Conservation (phyloP, 1,140 invertebrate genomes). For the Acromyrmex charruanus region DNA sequence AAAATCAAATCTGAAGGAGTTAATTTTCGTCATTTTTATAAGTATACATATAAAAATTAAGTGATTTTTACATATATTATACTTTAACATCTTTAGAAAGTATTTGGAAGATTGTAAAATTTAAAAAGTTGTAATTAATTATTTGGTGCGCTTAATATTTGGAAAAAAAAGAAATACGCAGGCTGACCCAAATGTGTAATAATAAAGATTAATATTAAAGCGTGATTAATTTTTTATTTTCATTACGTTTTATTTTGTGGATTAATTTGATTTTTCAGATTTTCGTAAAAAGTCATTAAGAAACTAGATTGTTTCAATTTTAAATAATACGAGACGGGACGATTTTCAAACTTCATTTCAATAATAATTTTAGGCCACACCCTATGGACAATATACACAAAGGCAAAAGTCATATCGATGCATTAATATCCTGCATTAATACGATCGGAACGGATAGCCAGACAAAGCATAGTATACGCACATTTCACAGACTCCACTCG, state of each 20-base stretch:
- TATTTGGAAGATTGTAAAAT: no score
- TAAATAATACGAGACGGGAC: background rate
- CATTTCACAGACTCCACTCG: background rate
- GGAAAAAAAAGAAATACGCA: no score
- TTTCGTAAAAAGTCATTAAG: background rate
- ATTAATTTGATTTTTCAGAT: background rate
- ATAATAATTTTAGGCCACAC: conserved; percentile 1
- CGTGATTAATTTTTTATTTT: background rate
- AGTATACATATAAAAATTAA: no score
- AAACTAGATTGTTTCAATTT: background rate
- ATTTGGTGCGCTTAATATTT: no score
- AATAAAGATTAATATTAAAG: background rate
- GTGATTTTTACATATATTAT: no score
- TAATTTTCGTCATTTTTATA: no score
- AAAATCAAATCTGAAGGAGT: no score
- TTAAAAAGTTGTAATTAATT: no score
- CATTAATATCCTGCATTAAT: conserved; percentile 13
- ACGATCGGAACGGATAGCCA: background rate
- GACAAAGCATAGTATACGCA: background rate
- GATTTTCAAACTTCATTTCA: background rate
- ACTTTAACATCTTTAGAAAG: no score
- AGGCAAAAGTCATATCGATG: background rate
- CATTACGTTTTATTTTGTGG: background rate
- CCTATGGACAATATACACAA: background rate
- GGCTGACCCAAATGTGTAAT: no score